A percentile compares a stretch with the other conserved stretches of the same genome.
These are phyloP conservation scores for Tarsius wallacei DNA, from an alignment of 2,797 vertebrate genomes.

Conservation along the genomic window DNA sequence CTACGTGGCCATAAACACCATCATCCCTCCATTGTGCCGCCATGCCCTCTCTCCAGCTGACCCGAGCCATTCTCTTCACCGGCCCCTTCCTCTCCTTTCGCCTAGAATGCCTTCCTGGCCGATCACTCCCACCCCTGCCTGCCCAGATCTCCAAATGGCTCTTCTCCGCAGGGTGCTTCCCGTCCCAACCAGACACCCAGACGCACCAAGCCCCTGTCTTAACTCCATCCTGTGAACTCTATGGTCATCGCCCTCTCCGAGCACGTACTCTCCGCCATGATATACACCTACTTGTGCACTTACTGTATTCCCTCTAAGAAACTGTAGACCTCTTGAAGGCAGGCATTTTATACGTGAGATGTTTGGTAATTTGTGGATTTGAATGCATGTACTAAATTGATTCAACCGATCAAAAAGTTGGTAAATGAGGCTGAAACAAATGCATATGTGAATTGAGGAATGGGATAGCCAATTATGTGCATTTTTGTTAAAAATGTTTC, in stretches of 20 bases:
- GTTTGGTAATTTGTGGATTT: neutral
- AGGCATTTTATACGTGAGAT: neutral
- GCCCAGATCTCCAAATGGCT: neutral
- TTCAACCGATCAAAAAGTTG: neutral
- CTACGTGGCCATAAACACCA: neutral
- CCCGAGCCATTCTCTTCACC: neutral
- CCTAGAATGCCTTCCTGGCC: neutral
- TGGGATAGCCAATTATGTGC: neutral
- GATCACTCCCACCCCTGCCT: neutral
- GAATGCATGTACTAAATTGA: neutral
- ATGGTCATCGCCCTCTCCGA: neutral
- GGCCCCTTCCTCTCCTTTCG: neutral
- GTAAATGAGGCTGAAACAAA: neutral
- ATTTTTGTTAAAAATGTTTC: constrained; percentile 46
- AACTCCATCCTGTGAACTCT: neutral
- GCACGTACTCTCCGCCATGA: neutral
- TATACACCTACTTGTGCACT: neutral
- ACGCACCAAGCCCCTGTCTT: neutral
- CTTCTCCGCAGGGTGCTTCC: neutral
- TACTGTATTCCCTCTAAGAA: neutral
- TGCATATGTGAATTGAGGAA: neutral
- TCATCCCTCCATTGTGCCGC: neutral
- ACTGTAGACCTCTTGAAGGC: neutral
- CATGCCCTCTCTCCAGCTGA: neutral
- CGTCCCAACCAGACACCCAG: neutral